These are phyloP conservation scores for Malthinus seriepunctatus DNA, from an alignment of 2,888 invertebrate genomes.

Conservation along the genomic window DNA sequence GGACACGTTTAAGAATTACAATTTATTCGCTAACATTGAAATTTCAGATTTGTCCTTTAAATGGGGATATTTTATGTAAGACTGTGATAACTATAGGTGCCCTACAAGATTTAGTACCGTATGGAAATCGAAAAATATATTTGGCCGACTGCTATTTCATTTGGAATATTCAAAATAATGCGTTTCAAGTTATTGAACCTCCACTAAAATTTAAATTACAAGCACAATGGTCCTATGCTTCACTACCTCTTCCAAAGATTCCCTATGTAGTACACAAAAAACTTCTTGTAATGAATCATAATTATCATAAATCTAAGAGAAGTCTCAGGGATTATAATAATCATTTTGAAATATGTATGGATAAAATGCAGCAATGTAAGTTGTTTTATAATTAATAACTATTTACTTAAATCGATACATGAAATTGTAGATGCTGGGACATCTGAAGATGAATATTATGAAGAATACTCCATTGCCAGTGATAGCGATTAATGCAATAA, in stretches of 20 bases:
- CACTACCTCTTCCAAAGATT: slow-evolving; percentile 39
- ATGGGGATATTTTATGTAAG: slow-evolving; percentile 53
- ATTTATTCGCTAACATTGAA: slow-evolving; percentile 15
- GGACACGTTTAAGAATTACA: not conserved
- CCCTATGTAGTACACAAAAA: slow-evolving; percentile 40
- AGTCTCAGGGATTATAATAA: slow-evolving; percentile 50
- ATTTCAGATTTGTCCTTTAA: slow-evolving; percentile 53
- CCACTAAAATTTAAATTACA: slow-evolving; percentile 42
- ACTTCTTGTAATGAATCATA: slow-evolving; percentile 48
- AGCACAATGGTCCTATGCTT: slow-evolving; percentile 38
- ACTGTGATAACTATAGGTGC: slow-evolving; percentile 55
- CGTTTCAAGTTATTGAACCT: slow-evolving; percentile 50
- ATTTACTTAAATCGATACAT: not conserved
- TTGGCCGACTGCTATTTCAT: slow-evolving; percentile 49
- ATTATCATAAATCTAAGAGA: slow-evolving; percentile 42
- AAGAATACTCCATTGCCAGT: slow-evolving; percentile 32
- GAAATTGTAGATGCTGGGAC: not conserved
- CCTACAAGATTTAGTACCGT: slow-evolving; percentile 36
- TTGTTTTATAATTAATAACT: not conserved
- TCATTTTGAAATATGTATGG: slow-evolving; percentile 46
- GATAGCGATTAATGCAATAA: slow-evolving; percentile 28
- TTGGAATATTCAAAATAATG: slow-evolving; percentile 52
- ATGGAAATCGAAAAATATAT: slow-evolving; percentile 45
- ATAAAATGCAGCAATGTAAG: slow-evolving; percentile 37
- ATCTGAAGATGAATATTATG: slow-evolving; percentile 23